Evolutionary conservation across 2,113 vertebrate genomes (phyloP).

Genomic region (Tragelaphus buxtoni): DNA sequence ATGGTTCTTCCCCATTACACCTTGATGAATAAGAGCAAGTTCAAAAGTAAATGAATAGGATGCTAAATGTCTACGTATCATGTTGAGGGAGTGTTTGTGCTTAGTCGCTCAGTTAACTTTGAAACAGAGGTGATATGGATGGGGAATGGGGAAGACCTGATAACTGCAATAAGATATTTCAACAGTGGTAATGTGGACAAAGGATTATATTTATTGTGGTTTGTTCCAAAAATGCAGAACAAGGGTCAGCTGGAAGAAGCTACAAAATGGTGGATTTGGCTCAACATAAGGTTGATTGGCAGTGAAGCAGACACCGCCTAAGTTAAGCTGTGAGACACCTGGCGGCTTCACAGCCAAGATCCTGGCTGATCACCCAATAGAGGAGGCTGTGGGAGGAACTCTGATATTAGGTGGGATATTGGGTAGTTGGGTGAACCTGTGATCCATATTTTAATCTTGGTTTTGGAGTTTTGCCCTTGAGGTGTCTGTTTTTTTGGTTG

Average conservation of each 20-base stretch:
- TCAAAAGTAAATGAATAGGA: neutral
- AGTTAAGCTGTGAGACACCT: neutral
- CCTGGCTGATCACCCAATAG: neutral
- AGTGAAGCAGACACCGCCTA: neutral
- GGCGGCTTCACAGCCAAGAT: neutral
- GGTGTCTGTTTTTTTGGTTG: neutral
- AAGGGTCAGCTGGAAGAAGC: neutral
- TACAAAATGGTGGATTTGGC: neutral
- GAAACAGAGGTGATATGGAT: neutral
- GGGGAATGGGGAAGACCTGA: neutral
- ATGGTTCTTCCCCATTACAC: neutral
- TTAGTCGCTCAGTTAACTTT: neutral
- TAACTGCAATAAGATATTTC: neutral
- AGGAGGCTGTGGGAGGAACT: neutral
- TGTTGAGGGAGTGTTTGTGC: neutral
- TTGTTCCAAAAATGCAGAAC: neutral
- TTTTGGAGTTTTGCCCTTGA: neutral
- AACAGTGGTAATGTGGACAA: neutral
- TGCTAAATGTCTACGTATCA: neutral
- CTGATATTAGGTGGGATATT: neutral
- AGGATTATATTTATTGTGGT: neutral
- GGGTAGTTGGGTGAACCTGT: neutral
- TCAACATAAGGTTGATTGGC: neutral
- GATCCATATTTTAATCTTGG: neutral
- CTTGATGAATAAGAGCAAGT: slow-evolving; percentile 29